Evolutionary conservation across 1,140 invertebrate genomes (phyloP).

Genomic region (Acromyrmex echinatior): DNA sequence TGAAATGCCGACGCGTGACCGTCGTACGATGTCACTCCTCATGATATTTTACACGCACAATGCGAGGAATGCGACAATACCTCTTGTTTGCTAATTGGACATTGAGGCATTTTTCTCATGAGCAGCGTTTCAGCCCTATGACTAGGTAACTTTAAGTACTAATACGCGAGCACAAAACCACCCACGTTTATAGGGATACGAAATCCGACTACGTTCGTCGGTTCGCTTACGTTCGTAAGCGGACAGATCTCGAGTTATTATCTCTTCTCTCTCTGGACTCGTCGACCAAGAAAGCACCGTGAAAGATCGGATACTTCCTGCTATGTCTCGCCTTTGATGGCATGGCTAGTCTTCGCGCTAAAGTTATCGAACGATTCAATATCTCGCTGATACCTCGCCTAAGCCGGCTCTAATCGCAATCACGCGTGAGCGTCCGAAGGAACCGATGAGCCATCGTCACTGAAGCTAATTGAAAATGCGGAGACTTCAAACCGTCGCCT

Average conservation of each 20-base stretch:
- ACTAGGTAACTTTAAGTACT: conserved; percentile 53
- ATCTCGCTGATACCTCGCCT: conserved; percentile 56
- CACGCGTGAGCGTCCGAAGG: conserved; percentile 42
- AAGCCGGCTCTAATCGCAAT: conserved; percentile 64
- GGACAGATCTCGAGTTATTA: conserved; percentile 50
- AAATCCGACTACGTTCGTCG: conserved; percentile 28
- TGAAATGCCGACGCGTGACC: conserved; percentile 16
- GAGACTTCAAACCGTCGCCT: conserved; percentile 14
- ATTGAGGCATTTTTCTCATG: conserved; percentile 51
- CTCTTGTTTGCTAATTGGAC: conserved; percentile 62
- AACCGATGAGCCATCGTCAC: conserved; percentile 66
- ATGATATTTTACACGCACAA: neutral
- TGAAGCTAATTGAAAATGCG: conserved; percentile 48
- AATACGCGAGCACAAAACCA: conserved; percentile 59
- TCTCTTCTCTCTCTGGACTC: conserved; percentile 31
- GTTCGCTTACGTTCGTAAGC: conserved; percentile 3
- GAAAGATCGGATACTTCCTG: conserved; percentile 56
- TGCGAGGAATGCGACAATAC: conserved; percentile 50
- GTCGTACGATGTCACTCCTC: conserved; percentile 11
- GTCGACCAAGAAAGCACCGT: conserved; percentile 53
- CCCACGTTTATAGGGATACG: conserved; percentile 41
- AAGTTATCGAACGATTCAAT: conserved; percentile 64
- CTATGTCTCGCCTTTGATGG: conserved; percentile 54
- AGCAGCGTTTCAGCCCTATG: conserved; percentile 42
- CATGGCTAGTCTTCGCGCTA: conserved; percentile 11